A percentile compares a stretch with the other conserved stretches of the same genome.
Conservation (phyloP, 2,113 vertebrate species). For the Mastomys natalensis region DNA sequence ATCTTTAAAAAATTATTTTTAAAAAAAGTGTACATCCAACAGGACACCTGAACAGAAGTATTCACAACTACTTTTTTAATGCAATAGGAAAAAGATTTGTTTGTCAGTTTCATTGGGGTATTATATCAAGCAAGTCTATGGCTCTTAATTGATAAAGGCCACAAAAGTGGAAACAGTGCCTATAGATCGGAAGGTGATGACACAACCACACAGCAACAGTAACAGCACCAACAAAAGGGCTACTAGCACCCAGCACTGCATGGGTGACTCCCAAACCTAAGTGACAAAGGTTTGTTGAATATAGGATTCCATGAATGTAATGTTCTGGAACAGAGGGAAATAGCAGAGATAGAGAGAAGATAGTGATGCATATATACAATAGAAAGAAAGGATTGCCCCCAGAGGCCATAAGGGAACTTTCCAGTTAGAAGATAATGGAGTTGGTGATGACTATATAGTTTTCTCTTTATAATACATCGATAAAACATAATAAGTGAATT, state of each 20-base stretch:
- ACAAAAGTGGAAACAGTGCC: neutral
- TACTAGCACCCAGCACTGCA: too few relatives aligned
- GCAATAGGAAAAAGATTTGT: neutral
- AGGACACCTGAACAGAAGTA: neutral
- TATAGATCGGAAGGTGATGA: neutral
- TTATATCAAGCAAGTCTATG: neutral
- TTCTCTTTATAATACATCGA: neutral
- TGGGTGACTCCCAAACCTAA: neutral
- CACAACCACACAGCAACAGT: too few relatives aligned
- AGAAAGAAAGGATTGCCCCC: neutral
- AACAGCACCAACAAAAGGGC: neutral
- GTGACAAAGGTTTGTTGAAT: neutral
- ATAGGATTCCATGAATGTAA: neutral
- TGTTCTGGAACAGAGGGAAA: neutral
- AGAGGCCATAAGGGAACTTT: neutral
- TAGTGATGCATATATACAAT: neutral
- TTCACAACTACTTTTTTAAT: neutral
- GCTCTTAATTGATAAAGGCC: neutral
- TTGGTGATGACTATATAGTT: neutral
- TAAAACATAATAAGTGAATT: neutral
- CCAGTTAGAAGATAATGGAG: neutral
- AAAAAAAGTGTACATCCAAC: neutral
- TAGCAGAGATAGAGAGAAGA: neutral
- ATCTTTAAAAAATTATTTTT: too few relatives aligned
- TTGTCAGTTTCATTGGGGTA: neutral